These are phyloP conservation scores for Pogona vitticeps DNA, from an alignment of 2,113 vertebrate genomes.

Conservation along the genomic window DNA sequence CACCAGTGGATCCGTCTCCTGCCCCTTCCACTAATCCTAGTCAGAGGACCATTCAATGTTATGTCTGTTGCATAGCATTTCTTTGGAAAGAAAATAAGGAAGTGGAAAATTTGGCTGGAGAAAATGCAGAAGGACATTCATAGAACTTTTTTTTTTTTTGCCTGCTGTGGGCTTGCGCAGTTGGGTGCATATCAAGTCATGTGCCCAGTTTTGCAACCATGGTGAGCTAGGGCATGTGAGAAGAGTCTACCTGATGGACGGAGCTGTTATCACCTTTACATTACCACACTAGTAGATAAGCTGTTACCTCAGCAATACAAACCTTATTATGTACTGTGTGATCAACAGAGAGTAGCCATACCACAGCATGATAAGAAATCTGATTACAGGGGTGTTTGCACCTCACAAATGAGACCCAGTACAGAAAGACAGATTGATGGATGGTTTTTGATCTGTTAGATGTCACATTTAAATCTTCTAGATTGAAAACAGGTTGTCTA, in stretches of 20 bases:
- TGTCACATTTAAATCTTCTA: background rate
- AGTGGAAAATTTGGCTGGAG: background rate
- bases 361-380: background rate
- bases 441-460: background rate
- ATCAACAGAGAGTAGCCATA: background rate
- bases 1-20: background rate
- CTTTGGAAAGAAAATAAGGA: background rate
- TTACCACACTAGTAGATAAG: too few relatives aligned
- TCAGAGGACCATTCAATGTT: background rate
- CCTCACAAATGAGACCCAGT: background rate
- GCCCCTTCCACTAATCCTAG: background rate
- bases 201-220: too few relatives aligned
- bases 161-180: too few relatives aligned
- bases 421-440: background rate
- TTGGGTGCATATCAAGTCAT: too few relatives aligned
- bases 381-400: background rate
- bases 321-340: background rate
- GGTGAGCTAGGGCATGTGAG: too few relatives aligned
- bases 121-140: too few relatives aligned
- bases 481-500: background rate
- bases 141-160: too few relatives aligned
- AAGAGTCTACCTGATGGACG: too few relatives aligned
- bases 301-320: background rate
- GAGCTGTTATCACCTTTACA: too few relatives aligned
- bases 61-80: background rate